Evolutionary conservation across 2,888 invertebrate species (phyloP).

Genomic region (Dione juno): DNA sequence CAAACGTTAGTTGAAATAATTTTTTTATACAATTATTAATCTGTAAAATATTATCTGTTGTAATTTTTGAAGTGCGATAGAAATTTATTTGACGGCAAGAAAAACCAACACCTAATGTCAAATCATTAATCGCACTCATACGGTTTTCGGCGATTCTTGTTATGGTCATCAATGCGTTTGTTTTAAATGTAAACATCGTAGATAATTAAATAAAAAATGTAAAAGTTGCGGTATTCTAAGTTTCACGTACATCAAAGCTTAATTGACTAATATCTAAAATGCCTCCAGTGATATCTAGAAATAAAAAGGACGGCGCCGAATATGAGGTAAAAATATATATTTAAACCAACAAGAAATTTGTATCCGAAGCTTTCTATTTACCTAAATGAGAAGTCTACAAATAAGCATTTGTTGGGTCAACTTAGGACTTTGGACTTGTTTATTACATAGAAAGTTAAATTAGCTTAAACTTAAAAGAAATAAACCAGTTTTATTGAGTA

Average conservation of each 20-base stretch:
- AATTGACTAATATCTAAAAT: constrained; percentile 52
- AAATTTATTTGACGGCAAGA: constrained; percentile 23
- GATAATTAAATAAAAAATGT: constrained; percentile 8
- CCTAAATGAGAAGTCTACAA: constrained; percentile 26
- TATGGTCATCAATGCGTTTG: constrained; percentile 38
- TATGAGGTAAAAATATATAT: constrained; percentile 72
- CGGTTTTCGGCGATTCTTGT: constrained; percentile 58
- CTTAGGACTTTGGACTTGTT: constrained; percentile 26
- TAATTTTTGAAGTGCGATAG: constrained; percentile 7
- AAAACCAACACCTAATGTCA: constrained; percentile 43
- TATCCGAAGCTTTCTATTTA: constrained; percentile 44
- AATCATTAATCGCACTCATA: constrained; percentile 50
- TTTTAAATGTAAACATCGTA: constrained; percentile 44
- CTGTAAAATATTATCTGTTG: constrained; percentile 13
- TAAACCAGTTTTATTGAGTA: constrained; percentile 9
- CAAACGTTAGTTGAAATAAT: too few species aligned
- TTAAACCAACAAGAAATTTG: constrained; percentile 40
- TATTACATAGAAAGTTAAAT: constrained; percentile 17
- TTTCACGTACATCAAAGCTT: neutral
- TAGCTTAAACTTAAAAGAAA: constrained; percentile 12
- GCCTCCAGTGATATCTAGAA: constrained; percentile 79
- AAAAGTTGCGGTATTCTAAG: neutral
- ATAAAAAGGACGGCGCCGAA: constrained; percentile 76
- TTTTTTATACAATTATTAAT: neutral
- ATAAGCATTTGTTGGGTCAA: constrained; percentile 23